Percentiles rank a stretch among this genome's conserved stretches.
Evolutionary conservation across 1,140 invertebrate genomes (phyloP).

Genomic region (Trichogramma pretiosum): DNA sequence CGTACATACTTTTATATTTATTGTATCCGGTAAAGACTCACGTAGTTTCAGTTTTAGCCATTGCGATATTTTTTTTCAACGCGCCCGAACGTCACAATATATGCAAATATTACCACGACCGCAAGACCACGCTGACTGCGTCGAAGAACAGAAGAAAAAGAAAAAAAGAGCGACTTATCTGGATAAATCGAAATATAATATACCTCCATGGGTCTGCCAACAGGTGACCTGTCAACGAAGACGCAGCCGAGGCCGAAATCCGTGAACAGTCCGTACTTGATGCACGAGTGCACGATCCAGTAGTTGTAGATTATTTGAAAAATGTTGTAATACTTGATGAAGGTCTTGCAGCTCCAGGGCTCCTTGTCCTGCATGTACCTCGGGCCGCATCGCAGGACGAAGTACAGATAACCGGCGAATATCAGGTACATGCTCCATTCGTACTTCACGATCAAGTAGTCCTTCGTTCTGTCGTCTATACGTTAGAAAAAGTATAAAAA

Average conservation of each 20-base stretch:
- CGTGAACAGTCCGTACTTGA: slow-evolving; percentile 27
- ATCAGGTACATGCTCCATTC: slow-evolving; percentile 44
- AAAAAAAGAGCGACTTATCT: slow-evolving; percentile 1
- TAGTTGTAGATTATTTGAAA: slow-evolving; percentile 47
- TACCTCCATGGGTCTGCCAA: slow-evolving; percentile 22
- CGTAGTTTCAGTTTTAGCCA: too few species aligned
- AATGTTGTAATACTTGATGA: slow-evolving; percentile 54
- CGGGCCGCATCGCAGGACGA: slow-evolving; percentile 47
- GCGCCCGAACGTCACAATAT: too few species aligned
- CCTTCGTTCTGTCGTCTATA: slow-evolving; percentile 46
- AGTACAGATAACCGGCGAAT: slow-evolving; percentile 43
- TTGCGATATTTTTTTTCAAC: too few species aligned
- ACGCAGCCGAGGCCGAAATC: slow-evolving; percentile 26
- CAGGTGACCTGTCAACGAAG: slow-evolving; percentile 20
- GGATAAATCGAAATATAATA: slow-evolving; percentile 12
- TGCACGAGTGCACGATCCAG: slow-evolving; percentile 41
- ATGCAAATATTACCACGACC: too few species aligned
- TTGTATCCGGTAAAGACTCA: too few species aligned
- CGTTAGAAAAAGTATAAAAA: slow-evolving; percentile 18
- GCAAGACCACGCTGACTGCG: too few species aligned
- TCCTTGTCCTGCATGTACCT: slow-evolving; percentile 50
- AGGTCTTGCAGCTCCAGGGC: slow-evolving; percentile 48
- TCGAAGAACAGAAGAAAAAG: not conserved
- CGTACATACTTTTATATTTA: too few species aligned
- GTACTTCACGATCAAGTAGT: slow-evolving; percentile 50